Base-by-base conservation (phyloP, 2,797 vertebrate genomes). In the Pantherophis vulpinus region DNA sequence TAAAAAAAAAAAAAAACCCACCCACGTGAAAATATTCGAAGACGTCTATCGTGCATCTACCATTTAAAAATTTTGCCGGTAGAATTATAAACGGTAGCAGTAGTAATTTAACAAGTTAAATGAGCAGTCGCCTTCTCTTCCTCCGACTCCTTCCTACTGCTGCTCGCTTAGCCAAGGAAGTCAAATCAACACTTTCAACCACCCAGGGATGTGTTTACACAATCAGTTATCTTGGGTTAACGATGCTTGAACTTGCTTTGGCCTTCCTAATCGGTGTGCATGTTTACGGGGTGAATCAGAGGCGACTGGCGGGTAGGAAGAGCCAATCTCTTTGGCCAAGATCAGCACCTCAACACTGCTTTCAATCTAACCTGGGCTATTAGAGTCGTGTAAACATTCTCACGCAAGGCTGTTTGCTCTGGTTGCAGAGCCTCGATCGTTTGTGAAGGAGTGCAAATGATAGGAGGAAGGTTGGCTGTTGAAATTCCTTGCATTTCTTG, bases 201-300 rank as follows among this genome's bases (percentile, higher is more conserved):
- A 74, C 66, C 63, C 56, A 83, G 63, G 56, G 66, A 27, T 8
- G 63, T 60, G 55, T 91, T 91, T 88, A 88, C 86, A 93, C 93
- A 60, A 93, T 91, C 90, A 79, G 89, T 88, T 83, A 79, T 88
- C 93, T 59, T 18, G 56, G 66, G 90, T 91, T 93, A 88, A 91
- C 23, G n/a, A 93, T 79, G 86, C 86, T 88, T 79, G 90, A 93
- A 91, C 90, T 88, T 58, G 29, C n/a, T 88, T 91, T 16, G 51
- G 32, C 63, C 86, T 51, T 91, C 27, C 86, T 88, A 55, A 74
- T 79, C 63, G 37, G 86, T 79, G 86, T 20, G 74, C 20, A 8
- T 42, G 86, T 74, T 87, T 93, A 91, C 51, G 42, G 90, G 54
- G 55, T 74, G 90, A 91, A 79, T 60, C 56, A 23, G 63, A 91